Conservation (phyloP, 2,113 vertebrate species). For the Gasterosteus nipponicus region DNA sequence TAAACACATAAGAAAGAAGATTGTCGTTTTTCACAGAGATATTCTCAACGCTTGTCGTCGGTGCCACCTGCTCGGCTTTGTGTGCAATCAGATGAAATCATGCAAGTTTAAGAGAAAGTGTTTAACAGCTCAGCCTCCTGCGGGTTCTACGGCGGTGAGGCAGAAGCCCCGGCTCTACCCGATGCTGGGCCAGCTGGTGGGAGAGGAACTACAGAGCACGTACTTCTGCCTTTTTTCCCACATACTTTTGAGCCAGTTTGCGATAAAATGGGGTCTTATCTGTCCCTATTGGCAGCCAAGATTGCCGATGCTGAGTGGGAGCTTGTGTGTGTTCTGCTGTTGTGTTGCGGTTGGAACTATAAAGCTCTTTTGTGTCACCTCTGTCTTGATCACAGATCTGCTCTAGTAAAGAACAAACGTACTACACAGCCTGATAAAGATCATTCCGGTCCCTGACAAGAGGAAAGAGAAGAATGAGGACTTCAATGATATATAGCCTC, state of each 20-base stretch:
- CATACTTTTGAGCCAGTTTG: neutral
- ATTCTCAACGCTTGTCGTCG: too few relatives aligned
- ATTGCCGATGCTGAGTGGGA: neutral
- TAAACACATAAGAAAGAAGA: too few relatives aligned
- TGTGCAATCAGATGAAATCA: too few relatives aligned
- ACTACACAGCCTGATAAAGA: neutral
- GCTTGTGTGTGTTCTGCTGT: neutral
- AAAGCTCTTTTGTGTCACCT: neutral
- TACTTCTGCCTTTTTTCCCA: neutral
- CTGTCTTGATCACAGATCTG: neutral
- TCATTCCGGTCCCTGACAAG: neutral
- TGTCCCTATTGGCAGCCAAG: neutral
- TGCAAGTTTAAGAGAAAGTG: too few relatives aligned
- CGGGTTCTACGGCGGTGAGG: too few relatives aligned
- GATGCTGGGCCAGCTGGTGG: too few relatives aligned
- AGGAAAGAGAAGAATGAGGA: neutral
- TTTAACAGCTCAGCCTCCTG: neutral
- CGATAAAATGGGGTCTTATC: neutral
- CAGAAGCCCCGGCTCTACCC: too few relatives aligned
- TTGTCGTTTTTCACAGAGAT: too few relatives aligned
- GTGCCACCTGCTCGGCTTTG: too few relatives aligned
- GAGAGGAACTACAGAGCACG: neutral
- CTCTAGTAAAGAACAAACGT: neutral
- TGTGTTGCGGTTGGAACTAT: neutral
- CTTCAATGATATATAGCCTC: neutral